Evolutionary conservation across 2,797 vertebrate genomes (phyloP).

Genomic region (Cottoperca gobio): DNA sequence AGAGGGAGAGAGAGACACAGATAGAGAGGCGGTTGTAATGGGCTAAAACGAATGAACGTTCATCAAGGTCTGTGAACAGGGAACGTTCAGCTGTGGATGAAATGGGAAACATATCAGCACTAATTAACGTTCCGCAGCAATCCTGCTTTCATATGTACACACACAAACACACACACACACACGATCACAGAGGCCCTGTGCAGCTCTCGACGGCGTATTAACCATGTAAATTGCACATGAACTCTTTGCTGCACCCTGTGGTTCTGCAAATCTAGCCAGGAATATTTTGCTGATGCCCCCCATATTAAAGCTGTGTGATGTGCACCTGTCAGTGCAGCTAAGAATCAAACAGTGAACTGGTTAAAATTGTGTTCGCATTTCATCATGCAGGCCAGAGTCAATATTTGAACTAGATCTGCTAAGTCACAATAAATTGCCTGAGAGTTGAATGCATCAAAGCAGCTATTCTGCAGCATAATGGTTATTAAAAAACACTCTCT

Average conservation of each 20-base stretch:
- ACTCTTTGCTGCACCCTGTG: slow-evolving; percentile 33
- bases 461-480: slow-evolving; percentile 26
- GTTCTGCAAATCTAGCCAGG: slow-evolving; percentile 27
- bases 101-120: slow-evolving; percentile 77
- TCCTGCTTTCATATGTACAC: slow-evolving; percentile 25
- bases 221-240: slow-evolving; percentile 62
- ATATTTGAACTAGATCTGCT: slow-evolving; percentile 25
- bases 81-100: slow-evolving; percentile 66
- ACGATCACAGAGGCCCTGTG: slow-evolving; percentile 21
- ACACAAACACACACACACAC: neutral
- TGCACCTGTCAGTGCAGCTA: slow-evolving; percentile 54
- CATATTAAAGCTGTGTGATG: slow-evolving; percentile 38
- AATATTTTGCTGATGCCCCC: slow-evolving; percentile 45
- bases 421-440: slow-evolving; percentile 39
- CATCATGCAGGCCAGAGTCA: slow-evolving; percentile 27
- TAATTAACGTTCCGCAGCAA: slow-evolving; percentile 68
- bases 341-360: slow-evolving; percentile 40
- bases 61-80: slow-evolving; percentile 68
- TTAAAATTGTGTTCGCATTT: slow-evolving; percentile 40
- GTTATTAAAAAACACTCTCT: slow-evolving; percentile 29
- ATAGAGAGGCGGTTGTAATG: slow-evolving; percentile 28
- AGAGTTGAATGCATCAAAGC: slow-evolving; percentile 43
- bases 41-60: slow-evolving; percentile 71
- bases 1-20: neutral
- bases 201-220: slow-evolving; percentile 56